Conservation (phyloP, 2,888 invertebrate genomes). For the Laothoe populi region DNA sequence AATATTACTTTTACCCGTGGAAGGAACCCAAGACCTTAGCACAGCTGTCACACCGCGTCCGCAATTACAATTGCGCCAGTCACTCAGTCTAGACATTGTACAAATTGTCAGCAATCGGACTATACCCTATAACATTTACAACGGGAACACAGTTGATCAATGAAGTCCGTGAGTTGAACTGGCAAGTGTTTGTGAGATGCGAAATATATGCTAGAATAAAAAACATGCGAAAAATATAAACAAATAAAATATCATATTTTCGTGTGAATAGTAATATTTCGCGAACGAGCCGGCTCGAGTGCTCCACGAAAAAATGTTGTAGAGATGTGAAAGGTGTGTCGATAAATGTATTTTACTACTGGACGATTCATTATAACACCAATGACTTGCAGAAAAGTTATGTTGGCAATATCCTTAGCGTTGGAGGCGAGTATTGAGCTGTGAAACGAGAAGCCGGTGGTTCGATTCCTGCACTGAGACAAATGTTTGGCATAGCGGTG, state of each 20-base stretch:
- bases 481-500: too few relatives aligned
- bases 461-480: too few relatives aligned
- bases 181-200: slow-evolving; percentile 19
- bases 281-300: slow-evolving; percentile 27
- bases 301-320: slow-evolving; percentile 15
- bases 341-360: background rate
- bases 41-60: too few relatives aligned
- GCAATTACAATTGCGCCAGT: too few relatives aligned
- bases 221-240: slow-evolving; percentile 15
- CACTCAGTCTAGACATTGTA: background rate
- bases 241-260: slow-evolving; percentile 30
- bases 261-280: slow-evolving; percentile 30
- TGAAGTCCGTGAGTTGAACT: background rate
- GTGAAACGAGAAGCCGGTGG: too few relatives aligned
- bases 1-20: too few relatives aligned
- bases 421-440: too few relatives aligned
- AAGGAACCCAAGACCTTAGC: too few relatives aligned
- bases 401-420: too few relatives aligned
- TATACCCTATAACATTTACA: background rate
- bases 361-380: too few relatives aligned
- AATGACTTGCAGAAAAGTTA: too few relatives aligned
- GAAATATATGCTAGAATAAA: slow-evolving; percentile 20
- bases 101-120: background rate
- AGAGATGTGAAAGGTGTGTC: background rate
- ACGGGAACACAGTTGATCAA: slow-evolving; percentile 9